These are phyloP conservation scores for Apogon hyalosoma DNA, from an alignment of 2,797 vertebrate species.

Conservation along the genomic window DNA sequence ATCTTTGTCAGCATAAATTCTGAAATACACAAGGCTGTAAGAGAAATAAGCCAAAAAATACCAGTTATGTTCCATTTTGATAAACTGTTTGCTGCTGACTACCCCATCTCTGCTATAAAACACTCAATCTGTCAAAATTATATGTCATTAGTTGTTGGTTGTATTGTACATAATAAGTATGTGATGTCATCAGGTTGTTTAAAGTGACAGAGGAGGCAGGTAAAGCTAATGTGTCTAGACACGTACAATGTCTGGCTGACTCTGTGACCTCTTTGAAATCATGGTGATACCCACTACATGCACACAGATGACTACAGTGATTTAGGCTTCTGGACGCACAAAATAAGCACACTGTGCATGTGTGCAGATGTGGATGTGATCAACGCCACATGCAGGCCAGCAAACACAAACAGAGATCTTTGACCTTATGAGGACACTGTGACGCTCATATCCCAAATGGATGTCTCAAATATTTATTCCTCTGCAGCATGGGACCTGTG, in stretches of 20 bases:
- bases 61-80: background rate
- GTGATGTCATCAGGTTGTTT: conserved; percentile 28
- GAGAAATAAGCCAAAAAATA: background rate
- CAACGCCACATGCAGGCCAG: conserved; percentile 2
- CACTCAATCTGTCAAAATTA: background rate
- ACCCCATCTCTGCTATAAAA: background rate
- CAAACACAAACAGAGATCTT: conserved; percentile 13
- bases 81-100: background rate
- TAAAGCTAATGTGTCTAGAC: conserved; percentile 43
- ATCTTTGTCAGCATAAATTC: background rate
- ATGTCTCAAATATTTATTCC: conserved; percentile 39
- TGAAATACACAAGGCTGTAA: background rate
- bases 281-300: conserved; percentile 2
- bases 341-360: background rate
- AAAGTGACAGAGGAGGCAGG: conserved; percentile 16
- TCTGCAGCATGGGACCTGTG: conserved; percentile 5
- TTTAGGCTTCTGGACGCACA: background rate
- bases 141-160: conserved; percentile 5
- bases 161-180: conserved; percentile 6
- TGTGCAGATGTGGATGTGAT: background rate
- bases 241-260: conserved; percentile 14
- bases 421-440: conserved; percentile 11
- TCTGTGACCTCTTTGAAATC: conserved; percentile 10
- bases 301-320: conserved; percentile 1
- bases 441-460: conserved; percentile 17